These are phyloP conservation scores for Thecophora atra DNA, from an alignment of 2,888 invertebrate genomes.

Conservation along the genomic window DNA sequence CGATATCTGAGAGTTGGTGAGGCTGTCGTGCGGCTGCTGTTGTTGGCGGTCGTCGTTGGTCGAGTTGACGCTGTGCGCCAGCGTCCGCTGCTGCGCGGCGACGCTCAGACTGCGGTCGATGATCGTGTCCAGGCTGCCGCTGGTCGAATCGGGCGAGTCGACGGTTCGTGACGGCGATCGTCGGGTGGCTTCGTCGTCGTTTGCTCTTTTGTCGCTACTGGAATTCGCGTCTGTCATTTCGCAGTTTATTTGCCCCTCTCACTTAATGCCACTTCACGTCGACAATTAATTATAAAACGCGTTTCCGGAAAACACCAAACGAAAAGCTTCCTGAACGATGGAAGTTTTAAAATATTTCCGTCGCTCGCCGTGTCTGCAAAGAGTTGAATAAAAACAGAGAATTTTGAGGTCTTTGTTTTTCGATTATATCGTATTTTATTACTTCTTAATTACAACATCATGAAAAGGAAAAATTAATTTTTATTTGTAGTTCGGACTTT, in stretches of 20 bases:
- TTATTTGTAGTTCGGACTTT: no score
- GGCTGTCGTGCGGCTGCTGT: constrained; percentile 52
- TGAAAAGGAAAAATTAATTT: no score
- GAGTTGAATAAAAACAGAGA: no score
- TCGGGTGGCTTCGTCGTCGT: constrained; percentile 3
- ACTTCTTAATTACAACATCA: no score
- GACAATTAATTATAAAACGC: background rate
- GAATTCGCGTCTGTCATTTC: constrained; percentile 12
- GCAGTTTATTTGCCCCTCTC: background rate
- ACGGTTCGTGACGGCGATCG: constrained; percentile 64
- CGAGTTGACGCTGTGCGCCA: constrained; percentile 58
- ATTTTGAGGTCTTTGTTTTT: no score
- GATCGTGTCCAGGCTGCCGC: constrained; percentile 64
- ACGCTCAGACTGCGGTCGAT: constrained; percentile 58
- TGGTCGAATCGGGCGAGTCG: constrained; percentile 63
- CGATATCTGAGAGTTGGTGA: constrained; percentile 62
- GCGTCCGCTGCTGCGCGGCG: constrained; percentile 55
- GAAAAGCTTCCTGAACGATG: background rate
- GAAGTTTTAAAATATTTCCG: background rate
- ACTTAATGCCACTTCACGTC: background rate
- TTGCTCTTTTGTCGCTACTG: constrained; percentile 15
- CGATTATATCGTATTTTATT: no score
- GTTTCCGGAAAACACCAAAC: background rate
- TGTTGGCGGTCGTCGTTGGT: constrained; percentile 49
- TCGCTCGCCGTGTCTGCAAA: background rate